Conservation (phyloP, 30 jellyfish, hydroid and myxozoan species). For the Hydractinia symbiolongicarpus region DNA sequence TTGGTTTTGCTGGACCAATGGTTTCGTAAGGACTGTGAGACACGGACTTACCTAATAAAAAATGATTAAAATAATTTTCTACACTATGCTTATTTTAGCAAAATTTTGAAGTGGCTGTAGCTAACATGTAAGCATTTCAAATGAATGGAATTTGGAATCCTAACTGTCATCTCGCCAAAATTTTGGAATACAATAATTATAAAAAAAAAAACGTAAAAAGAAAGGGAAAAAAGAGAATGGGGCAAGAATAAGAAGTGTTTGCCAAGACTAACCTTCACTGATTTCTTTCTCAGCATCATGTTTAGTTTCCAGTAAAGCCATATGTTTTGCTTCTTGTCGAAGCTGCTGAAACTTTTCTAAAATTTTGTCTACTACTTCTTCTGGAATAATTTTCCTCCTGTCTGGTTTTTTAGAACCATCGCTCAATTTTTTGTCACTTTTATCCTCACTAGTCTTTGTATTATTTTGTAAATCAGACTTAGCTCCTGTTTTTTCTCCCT, state of each 20-base stretch:
- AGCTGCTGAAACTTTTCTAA: constrained; percentile 83
- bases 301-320: constrained; percentile 45
- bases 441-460: neutral
- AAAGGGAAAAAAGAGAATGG: no score
- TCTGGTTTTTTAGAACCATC: constrained; percentile 33
- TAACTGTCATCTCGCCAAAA: no score
- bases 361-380: constrained; percentile 96
- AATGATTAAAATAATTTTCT: no score
- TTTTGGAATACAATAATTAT: no score
- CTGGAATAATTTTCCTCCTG: constrained; percentile 87
- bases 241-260: no score
- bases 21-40: constrained; percentile 65
- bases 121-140: no score
- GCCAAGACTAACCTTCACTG: neutral
- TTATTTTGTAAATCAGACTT: neutral
- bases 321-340: constrained; percentile 71
- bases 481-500: neutral
- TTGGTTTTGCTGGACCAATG: constrained; percentile 95
- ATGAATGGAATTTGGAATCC: no score
- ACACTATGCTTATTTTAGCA: no score
- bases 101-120: no score
- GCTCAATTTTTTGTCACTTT: neutral
- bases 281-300: constrained; percentile 28
- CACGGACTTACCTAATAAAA: neutral
- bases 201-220: no score